Evolutionary conservation across 2,113 vertebrate genomes (phyloP), one percentile per base, ranked within the genome.

Genomic region (Xiphorhynchus elegans): DNA sequence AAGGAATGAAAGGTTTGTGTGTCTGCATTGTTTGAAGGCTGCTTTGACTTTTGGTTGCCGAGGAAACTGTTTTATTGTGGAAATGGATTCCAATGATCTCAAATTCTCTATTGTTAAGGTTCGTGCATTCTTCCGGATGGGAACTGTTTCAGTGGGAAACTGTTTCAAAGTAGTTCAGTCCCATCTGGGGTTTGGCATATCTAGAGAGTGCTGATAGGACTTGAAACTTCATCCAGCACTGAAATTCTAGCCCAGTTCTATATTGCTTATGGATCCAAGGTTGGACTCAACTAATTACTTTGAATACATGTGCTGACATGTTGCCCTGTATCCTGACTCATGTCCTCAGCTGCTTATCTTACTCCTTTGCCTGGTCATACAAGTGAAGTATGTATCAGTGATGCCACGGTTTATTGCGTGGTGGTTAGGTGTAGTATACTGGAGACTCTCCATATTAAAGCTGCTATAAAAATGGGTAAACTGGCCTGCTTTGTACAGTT

Each of bases 1-100:
- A 83, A 40, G 55, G 29, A 84, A 60, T 13, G 50, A 84, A 93
- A 85, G 21, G 10, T 78, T 89, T 86, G 84, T 87, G 84, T 83
- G 39, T 79, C 88, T 96, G 69, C 47, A 84, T 55, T 59, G 55
- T 84, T 75, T 80, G 55, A 73, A 87, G 62, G 62, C 42, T 80
- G 11, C 35, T 87, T 89, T 89, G 69, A 72, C 81, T 87, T 79
- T 35, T 75, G 24, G 87, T 98, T 96, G 73, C 96, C 16, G 3
- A 90, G 93, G 96, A 97, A 97, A 97, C 72, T 15, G 11, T 17
- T 50, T 59, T 49, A 58, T 69, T 23, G 53, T 40, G 60, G 29
- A 92, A 52, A 29, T 28, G 13, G 44, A 83, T 63, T 80, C 64
- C 37, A 79, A 10, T 59, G 72, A 83, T 66, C 69, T 92, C 72